phyloP scores from a whole-genome alignment of 2,113 vertebrate genomes.

The Misgurnus mizolepis region DNA sequence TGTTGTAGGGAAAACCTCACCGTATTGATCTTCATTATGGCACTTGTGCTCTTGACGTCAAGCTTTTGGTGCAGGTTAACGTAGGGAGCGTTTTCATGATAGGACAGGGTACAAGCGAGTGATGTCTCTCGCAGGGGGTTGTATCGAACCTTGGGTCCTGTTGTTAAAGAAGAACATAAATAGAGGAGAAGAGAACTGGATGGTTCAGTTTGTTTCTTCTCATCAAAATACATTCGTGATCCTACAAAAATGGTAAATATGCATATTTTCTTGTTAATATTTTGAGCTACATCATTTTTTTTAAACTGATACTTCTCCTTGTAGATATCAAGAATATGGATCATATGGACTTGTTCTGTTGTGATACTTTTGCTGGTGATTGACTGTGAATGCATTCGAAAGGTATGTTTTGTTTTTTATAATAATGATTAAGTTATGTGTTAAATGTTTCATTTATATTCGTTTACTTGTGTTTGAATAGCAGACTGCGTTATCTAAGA shows the following conservation, averaged over 20 bases:
- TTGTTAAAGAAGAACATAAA: slow-evolving; percentile 62
- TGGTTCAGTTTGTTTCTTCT: slow-evolving; percentile 24
- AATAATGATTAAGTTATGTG: not conserved
- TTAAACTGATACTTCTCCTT: not conserved
- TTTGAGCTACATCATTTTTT: not conserved
- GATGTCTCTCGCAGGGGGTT: slow-evolving; percentile 53
- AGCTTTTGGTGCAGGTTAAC: slow-evolving; percentile 49
- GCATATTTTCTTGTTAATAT: not conserved
- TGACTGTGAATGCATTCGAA: slow-evolving; percentile 61
- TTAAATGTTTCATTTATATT: not conserved
- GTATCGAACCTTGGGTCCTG: slow-evolving; percentile 65
- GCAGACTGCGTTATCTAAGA: slow-evolving; percentile 57
- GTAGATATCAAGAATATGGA: slow-evolving; percentile 56
- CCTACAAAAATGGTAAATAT: slow-evolving; percentile 53
- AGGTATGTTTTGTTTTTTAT: slow-evolving; percentile 60
- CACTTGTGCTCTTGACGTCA: slow-evolving; percentile 53
- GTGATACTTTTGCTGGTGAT: slow-evolving; percentile 61
- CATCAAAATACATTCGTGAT: slow-evolving; percentile 5
- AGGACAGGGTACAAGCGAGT: slow-evolving; percentile 42
- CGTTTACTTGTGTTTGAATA: slow-evolving; percentile 40
- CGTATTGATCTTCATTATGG: slow-evolving; percentile 44
- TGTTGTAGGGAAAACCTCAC: slow-evolving; percentile 36
- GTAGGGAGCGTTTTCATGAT: slow-evolving; percentile 66
- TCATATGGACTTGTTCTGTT: slow-evolving; percentile 61
- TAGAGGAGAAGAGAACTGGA: slow-evolving; percentile 42